Base-by-base conservation (phyloP, 2,113 vertebrate genomes). In the Catharus bicknelli region DNA sequence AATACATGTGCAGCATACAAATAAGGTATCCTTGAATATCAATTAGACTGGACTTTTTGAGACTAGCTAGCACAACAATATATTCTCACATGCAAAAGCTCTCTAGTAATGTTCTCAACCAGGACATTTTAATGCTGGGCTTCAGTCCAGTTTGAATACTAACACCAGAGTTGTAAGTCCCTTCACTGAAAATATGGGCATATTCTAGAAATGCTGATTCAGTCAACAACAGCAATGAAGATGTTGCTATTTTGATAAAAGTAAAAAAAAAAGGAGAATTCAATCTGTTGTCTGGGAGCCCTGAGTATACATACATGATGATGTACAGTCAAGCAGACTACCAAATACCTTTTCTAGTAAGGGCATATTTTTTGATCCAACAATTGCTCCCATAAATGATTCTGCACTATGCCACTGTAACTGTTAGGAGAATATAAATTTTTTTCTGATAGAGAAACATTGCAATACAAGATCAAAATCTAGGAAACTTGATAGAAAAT, bases 381-480 rank as follows among this genome's bases (percentile, higher is more conserved):
- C 62, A 70, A 32, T 75, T 36, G 2, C 23, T 47, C 86, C 79
- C 59, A 11, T 67, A 92, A 77, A 75, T 27, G 87, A 94, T 95
- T 97, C 76, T 95, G 85, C 63, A 86, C 95, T 96, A 94, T 68
- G 32, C 3, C 34, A 80, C 77, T 70, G 73, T 38, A 72, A 89
- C 2, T 82, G 38, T 70, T 62, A 58, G 93, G 90, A 96, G 92
- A 97, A 88, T 79, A 89, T 79, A 96, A 97, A 92, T 45, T 57
- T 86, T 97, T 97, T 94, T 38, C 81, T 94, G 87, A 95, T 89
- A 92, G 69, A 92, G 85, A 82, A 97, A 96, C 87, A 91, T 85
- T 97, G 78, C 90, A 96, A 95, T 88, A 90, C 82, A 90, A 96
- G 96, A 97, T 97, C 97, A 97, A 97, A 97, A 97, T 95, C 96